Base-by-base conservation (phyloP, 2,888 invertebrate species). In the Volucella inflata region DNA sequence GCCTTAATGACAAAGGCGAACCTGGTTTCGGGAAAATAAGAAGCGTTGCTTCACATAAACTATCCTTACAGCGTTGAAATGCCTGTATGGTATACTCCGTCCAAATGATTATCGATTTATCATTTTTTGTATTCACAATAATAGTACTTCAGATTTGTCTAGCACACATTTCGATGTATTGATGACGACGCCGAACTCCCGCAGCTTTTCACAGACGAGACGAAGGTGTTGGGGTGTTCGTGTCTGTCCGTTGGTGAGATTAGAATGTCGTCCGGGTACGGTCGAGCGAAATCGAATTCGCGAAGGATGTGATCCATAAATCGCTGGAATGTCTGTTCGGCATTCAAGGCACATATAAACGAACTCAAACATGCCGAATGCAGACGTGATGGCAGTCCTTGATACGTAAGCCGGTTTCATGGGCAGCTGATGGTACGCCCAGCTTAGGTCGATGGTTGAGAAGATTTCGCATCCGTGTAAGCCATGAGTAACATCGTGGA, bases 191-290 rank as follows among this genome's bases (percentile, higher is more conserved):
- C 88, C 88, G 50, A 82, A 84, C 14, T 89, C 60, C 4, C 67
- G 46, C 1, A 90, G 68, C 59, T 88, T 80, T 17, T 75, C 11
- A 12, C 89, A 87, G 8, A 89, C 78, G 8, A 8, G 10, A 21
- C 77, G 14, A 0, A 89, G 16, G 44, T 89, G 89, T 21, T 14
- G 38, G 53, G 48, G 59, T 89, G 89, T n/a, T 89, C 71, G 8
- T 88, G 70, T 12, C 68, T 57, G 10, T 87, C 57, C 16, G 46
- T 50, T 1, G 89, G 88, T 3, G 88, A 88, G 1, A 90, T 79
- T 8, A 89, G 64, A 11, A 90, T 87, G 55, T 90, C 89, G 57
- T 90, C 90, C 0, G 90, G 21, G 67, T 90, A 90, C 2, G 82
- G 67, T 46, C 85, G 88, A 12, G 74, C 82, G 50, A 85, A 85